Evolutionary conservation across 30 jellyfish, hydroid and myxozoan genomes (phyloP).

Genomic region (Phacellophora camtschatica): DNA sequence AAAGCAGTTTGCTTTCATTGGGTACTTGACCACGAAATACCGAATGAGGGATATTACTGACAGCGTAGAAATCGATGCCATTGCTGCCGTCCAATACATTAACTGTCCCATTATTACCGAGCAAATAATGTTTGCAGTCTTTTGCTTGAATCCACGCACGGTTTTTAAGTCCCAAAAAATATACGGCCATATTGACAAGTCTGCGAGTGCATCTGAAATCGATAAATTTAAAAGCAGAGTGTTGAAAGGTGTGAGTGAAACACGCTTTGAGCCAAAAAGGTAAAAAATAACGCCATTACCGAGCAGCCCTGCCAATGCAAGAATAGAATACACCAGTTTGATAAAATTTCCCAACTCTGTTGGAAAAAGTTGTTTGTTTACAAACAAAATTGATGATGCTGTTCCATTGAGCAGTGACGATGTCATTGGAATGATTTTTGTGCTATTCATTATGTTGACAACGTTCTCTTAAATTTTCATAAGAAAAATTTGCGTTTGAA

Average conservation of each 20-base stretch:
- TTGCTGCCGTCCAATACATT: conserved; percentile 69
- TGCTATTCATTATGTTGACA: no score
- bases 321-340: conserved; percentile 25
- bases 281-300: conserved; percentile 52
- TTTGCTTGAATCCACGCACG: conserved; percentile 48
- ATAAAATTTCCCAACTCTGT: conserved; percentile 1
- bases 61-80: conserved; percentile 75
- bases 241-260: conserved; percentile 56
- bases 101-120: conserved; percentile 79
- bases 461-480: no score
- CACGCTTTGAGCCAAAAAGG: conserved; percentile 42
- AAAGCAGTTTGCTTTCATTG: conserved; percentile 61
- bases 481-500: no score
- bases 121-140: conserved; percentile 54
- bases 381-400: not conserved
- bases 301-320: conserved; percentile 29
- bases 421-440: not conserved
- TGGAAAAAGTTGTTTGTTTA: conserved; percentile 26
- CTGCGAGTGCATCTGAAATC: conserved; percentile 75
- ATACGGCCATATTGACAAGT: conserved; percentile 70
- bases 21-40: conserved; percentile 74
- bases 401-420: not conserved
- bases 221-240: conserved; percentile 72
- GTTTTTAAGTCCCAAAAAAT: conserved; percentile 55
- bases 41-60: conserved; percentile 83